Evolutionary conservation across 2,888 invertebrate species (phyloP).

Genomic region (Epirrhoe alternata): DNA sequence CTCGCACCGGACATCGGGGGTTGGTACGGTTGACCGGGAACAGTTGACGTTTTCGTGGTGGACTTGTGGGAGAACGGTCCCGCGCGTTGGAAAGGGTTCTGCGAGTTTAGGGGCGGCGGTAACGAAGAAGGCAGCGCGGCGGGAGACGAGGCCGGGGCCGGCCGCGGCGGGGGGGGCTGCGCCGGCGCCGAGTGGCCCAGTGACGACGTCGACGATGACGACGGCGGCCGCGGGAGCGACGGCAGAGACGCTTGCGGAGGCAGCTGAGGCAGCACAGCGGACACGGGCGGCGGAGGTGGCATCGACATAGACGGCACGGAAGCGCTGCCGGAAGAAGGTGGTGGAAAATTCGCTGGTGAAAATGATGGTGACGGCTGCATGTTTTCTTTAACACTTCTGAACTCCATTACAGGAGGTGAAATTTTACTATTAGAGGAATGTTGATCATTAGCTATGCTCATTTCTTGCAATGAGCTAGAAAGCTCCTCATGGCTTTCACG

Average conservation of each 20-base stretch:
- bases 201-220: slow-evolving; percentile 26
- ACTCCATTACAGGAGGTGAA: slow-evolving; percentile 40
- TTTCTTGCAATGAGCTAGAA: slow-evolving; percentile 65
- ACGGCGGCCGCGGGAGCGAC: slow-evolving; percentile 25
- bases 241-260: slow-evolving; percentile 17
- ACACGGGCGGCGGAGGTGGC: slow-evolving; percentile 23
- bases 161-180: slow-evolving; percentile 25
- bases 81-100: slow-evolving; percentile 78
- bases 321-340: slow-evolving; percentile 34
- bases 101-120: slow-evolving; percentile 56
- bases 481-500: slow-evolving; percentile 67
- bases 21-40: slow-evolving; percentile 58
- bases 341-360: slow-evolving; percentile 50
- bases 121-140: slow-evolving; percentile 56
- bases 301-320: slow-evolving; percentile 24
- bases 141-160: slow-evolving; percentile 37
- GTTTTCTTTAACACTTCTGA: slow-evolving; percentile 32
- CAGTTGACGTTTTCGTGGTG: slow-evolving; percentile 56
- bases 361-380: slow-evolving; percentile 45
- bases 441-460: slow-evolving; percentile 69
- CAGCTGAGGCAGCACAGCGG: slow-evolving; percentile 3
- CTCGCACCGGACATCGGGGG: slow-evolving; percentile 61
- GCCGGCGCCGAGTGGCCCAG: slow-evolving; percentile 14
- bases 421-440: slow-evolving; percentile 50
- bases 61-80: slow-evolving; percentile 79